Evolutionary conservation across 2,113 vertebrate species (phyloP).

Genomic region (Pelobates fuscus): DNA sequence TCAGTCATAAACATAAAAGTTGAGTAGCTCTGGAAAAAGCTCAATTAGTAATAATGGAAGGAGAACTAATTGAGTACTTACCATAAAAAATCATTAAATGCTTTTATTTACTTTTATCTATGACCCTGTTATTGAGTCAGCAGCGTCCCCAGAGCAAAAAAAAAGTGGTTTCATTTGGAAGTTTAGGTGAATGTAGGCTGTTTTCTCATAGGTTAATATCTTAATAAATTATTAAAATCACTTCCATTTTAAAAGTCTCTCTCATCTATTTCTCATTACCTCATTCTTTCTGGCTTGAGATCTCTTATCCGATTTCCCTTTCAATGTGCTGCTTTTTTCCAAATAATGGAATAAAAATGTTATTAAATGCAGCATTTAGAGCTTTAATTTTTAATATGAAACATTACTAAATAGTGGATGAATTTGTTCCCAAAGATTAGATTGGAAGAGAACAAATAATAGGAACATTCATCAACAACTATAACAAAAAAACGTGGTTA

Average conservation of each 20-base stretch:
- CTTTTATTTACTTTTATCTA: slow-evolving; percentile 60
- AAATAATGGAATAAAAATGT: too few species aligned
- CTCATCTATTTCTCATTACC: slow-evolving; percentile 75
- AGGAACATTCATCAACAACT: too few species aligned
- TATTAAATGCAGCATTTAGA: too few species aligned
- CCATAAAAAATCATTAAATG: slow-evolving; percentile 47
- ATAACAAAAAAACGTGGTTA: too few species aligned
- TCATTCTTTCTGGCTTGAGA: slow-evolving; percentile 65
- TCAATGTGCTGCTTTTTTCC: too few species aligned
- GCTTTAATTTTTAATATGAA: too few species aligned
- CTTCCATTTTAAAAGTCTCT: slow-evolving; percentile 65
- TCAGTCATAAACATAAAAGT: too few species aligned
- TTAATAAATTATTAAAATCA: slow-evolving; percentile 74
- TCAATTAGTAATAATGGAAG: slow-evolving; percentile 29
- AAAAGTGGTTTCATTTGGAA: slow-evolving; percentile 55
- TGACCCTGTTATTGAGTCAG: slow-evolving; percentile 65
- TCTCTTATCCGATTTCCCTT: slow-evolving; percentile 67
- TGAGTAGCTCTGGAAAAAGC: not conserved
- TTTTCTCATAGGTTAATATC: slow-evolving; percentile 72
- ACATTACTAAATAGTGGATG: too few species aligned
- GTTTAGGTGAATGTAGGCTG: slow-evolving; percentile 59
- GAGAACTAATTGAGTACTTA: slow-evolving; percentile 1
- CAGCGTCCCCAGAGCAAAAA: slow-evolving; percentile 60
- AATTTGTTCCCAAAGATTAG: too few species aligned
- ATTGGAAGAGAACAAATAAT: too few species aligned